Evolutionary conservation across 2,888 invertebrate species (phyloP).

Genomic region (Caenorhabditis uteleia): DNA sequence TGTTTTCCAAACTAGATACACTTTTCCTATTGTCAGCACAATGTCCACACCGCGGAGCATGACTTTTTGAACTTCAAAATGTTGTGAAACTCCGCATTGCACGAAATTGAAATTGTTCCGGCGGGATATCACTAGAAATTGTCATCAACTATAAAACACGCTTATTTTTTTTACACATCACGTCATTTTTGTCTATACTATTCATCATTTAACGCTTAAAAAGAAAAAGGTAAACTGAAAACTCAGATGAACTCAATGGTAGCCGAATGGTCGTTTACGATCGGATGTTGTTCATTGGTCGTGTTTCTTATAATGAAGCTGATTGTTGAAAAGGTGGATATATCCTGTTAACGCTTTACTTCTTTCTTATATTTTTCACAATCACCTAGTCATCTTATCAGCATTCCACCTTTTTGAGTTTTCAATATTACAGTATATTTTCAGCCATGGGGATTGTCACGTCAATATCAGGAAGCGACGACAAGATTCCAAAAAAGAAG

Average conservation of each 20-base stretch:
- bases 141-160: no score
- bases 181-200: no score
- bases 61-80: no score
- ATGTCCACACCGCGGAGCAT: no score
- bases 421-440: background rate
- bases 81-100: no score
- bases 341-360: background rate
- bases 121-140: no score
- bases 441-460: constrained; percentile 42
- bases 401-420: background rate
- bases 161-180: no score
- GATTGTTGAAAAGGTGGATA: constrained; percentile 30
- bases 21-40: no score
- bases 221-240: background rate
- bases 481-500: constrained; percentile 19
- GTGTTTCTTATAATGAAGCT: constrained; percentile 21
- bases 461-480: constrained; percentile 28
- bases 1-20: no score
- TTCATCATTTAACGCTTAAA: no score
- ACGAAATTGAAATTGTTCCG: no score
- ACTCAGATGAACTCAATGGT: background rate
- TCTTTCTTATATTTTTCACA: background rate
- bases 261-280: constrained; percentile 11
- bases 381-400: background rate
- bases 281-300: constrained; percentile 17